Percentiles rank a stretch among this genome's conserved stretches.
Conservation (phyloP, 2,888 invertebrate species). For the Drosophila austrosaltans region DNA sequence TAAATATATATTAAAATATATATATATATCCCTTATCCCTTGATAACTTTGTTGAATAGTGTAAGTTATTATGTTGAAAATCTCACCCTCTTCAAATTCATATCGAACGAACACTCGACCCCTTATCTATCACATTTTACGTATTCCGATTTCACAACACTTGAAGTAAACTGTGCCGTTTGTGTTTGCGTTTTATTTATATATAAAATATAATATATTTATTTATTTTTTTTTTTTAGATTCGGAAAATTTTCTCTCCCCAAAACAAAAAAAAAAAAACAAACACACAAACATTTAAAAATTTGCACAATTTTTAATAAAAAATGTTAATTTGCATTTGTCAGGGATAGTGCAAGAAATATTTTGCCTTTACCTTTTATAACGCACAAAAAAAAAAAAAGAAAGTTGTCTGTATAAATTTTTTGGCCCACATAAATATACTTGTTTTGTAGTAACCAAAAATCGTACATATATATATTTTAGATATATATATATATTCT, state of each 20-base stretch:
- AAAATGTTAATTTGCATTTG: constrained; percentile 40
- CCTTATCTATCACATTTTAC: neutral
- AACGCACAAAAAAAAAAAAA: neutral
- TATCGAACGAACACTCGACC: neutral
- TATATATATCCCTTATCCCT: neutral
- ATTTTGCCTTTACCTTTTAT: constrained; percentile 33
- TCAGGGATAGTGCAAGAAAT: constrained; percentile 28
- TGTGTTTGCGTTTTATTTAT: neutral
- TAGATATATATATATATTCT: neutral
- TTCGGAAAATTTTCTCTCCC: neutral
- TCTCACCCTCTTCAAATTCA: neutral
- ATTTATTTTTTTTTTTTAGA: neutral
- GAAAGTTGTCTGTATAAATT: neutral
- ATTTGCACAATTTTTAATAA: constrained; percentile 25
- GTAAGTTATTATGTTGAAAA: neutral
- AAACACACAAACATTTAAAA: neutral
- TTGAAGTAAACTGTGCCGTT: neutral
- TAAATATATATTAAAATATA: too few species aligned
- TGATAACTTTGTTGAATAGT: neutral
- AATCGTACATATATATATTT: too few species aligned
- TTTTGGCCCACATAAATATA: neutral
- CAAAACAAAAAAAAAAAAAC: neutral
- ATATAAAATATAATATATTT: too few species aligned
- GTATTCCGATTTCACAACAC: neutral
- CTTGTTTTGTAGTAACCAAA: too few species aligned